Evolutionary conservation across 2,113 vertebrate genomes (phyloP).

Genomic region (Pseudolaguvia tuberculata): DNA sequence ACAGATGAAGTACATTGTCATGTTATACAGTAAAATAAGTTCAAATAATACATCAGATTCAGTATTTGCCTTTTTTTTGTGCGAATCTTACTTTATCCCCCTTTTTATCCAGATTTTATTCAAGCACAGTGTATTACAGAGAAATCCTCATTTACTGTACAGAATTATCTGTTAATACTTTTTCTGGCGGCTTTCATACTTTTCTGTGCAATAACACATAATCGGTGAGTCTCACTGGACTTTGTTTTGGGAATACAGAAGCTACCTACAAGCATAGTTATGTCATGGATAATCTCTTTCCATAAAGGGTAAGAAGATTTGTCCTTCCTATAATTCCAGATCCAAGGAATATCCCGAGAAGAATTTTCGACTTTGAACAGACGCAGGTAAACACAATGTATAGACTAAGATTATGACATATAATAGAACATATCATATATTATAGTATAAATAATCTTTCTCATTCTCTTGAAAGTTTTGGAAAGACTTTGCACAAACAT

Average conservation of each 20-base stretch:
- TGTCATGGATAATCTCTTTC: slow-evolving; percentile 11
- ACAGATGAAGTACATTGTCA: background rate
- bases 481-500: slow-evolving; percentile 4
- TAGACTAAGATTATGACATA: background rate
- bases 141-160: background rate
- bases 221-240: slow-evolving; percentile 37
- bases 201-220: slow-evolving; percentile 24
- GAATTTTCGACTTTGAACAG: slow-evolving; percentile 41
- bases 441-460: background rate
- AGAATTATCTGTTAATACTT: slow-evolving; percentile 36
- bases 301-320: slow-evolving; percentile 46
- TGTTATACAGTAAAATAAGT: background rate
- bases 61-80: too few species aligned
- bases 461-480: slow-evolving; percentile 26
- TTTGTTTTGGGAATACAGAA: background rate
- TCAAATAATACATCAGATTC: background rate
- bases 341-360: slow-evolving; percentile 40
- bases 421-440: background rate
- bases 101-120: background rate
- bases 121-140: slow-evolving; percentile 18
- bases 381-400: slow-evolving; percentile 29
- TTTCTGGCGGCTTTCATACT: slow-evolving; percentile 34
- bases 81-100: too few species aligned
- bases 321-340: slow-evolving; percentile 51
- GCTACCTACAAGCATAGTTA: background rate